Conservation (phyloP, 35 echinoderm and acorn worm species). For the Nesometra sesokonis region DNA sequence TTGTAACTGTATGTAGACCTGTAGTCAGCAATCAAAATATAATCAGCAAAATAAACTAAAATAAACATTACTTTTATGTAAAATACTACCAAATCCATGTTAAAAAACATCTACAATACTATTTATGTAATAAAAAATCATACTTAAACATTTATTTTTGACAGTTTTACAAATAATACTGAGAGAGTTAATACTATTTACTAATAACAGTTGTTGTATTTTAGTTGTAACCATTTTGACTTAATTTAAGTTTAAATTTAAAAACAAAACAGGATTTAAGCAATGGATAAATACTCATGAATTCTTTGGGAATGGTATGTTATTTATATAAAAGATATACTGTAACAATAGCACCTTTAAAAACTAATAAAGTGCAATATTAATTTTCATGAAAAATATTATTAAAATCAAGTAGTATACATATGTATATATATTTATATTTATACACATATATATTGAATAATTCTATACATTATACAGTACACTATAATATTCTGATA, state of each 20-base stretch:
- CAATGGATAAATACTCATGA: too few species aligned
- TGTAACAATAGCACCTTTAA: not conserved
- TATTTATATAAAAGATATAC: not conserved
- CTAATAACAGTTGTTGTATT: not conserved
- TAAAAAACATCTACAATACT: too few species aligned
- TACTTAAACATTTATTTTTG: not conserved
- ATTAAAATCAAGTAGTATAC: not conserved
- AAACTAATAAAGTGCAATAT: not conserved
- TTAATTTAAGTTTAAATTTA: too few species aligned
- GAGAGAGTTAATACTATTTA: not conserved
- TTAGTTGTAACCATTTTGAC: too few species aligned
- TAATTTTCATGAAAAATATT: not conserved
- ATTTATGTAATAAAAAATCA: not conserved
- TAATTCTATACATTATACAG: conserved; percentile 3
- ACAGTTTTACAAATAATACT: too few species aligned
- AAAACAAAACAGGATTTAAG: too few species aligned
- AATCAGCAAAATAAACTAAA: too few species aligned
- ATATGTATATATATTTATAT: conserved; percentile 11
- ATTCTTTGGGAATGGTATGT: not conserved
- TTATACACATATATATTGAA: conserved; percentile 6
- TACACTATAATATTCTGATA: not conserved
- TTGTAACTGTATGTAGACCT: too few species aligned
- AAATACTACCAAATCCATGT: too few species aligned
- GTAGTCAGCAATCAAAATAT: too few species aligned
- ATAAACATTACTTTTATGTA: too few species aligned